Evolutionary conservation across 2,113 vertebrate genomes (phyloP), one percentile per base, ranked within the genome.

Genomic region (Noturus placidus): DNA sequence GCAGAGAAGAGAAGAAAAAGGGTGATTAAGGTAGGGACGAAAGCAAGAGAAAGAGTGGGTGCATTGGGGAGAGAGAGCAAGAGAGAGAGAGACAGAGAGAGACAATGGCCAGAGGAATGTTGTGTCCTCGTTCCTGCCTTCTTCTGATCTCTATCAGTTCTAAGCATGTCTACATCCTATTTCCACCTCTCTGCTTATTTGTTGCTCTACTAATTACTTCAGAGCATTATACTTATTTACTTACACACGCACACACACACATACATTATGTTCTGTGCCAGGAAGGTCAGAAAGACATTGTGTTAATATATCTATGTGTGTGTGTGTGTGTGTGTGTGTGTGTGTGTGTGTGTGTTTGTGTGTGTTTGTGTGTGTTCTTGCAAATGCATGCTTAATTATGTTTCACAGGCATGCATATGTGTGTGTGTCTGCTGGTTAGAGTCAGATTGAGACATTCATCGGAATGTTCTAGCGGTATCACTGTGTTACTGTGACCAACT

Each of bases 401-500:
- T 54, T 54, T n/a, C 4, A n/a, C 50, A 54, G 57, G 35, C 5
- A 2, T 83, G 35, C 19, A 11, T 83, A 5, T 50, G 14, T 63
- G 8, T 25, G 27, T 42, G 9, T 52, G 54, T 27, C 50, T 59
- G 69, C 57, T 57, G 57, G 27, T 8, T 46, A 5, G 67, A 87
- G 56, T 89, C 57, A 76, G 69, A 90, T 88, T 90, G 76, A 86
- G 63, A 82, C 86, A 89, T 89, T 84, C 86, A 88, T 88, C 84
- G 85, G 87, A 56, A 57, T 82, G 50, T 88, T 83, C 74, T 46
- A 78, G 85, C 50, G 70, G n/a, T 69, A 69, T 46, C 15, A 86
- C 69, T 42, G 76, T 22, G 67, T 35, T 70, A 54, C 15, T 5
- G 17, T 80, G 3, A 80, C 52, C 9, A 50, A 54, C 76, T n/a